These are phyloP conservation scores for Periparus ater DNA, from an alignment of 2,797 vertebrate species.

Conservation along the genomic window DNA sequence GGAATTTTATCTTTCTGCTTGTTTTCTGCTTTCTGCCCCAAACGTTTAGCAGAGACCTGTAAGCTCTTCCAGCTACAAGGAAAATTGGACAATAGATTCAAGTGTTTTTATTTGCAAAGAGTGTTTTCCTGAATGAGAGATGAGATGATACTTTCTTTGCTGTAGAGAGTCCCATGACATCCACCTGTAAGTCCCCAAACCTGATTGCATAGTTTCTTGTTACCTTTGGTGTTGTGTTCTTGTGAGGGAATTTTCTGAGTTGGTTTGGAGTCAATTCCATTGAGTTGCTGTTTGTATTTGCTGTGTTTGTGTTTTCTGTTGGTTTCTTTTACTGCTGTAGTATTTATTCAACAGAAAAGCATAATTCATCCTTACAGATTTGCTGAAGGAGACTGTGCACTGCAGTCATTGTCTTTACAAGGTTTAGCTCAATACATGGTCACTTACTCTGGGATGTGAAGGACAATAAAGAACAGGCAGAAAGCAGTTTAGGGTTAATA, in stretches of 20 bases:
- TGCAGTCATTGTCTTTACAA: not conserved
- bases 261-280: not conserved
- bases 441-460: not conserved
- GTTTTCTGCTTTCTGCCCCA: not conserved
- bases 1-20: not conserved
- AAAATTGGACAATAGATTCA: not conserved
- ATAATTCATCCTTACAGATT: not conserved
- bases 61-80: not conserved
- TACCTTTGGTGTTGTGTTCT: not conserved
- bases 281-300: not conserved
- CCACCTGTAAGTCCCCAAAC: not conserved
- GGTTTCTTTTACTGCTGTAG: not conserved
- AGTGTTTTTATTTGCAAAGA: not conserved
- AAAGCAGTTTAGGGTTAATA: not conserved
- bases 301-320: not conserved
- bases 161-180: not conserved
- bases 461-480: not conserved
- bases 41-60: not conserved
- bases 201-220: not conserved
- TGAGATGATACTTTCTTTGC: not conserved
- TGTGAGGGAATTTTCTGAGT: not conserved
- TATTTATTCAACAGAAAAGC: not conserved
- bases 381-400: not conserved
- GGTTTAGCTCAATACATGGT: not conserved
- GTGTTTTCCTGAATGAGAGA: not conserved